These are phyloP conservation scores for Dendrophyllia cribrosa DNA, from an alignment of 64 coral and sea anemone species.

Conservation along the genomic window DNA sequence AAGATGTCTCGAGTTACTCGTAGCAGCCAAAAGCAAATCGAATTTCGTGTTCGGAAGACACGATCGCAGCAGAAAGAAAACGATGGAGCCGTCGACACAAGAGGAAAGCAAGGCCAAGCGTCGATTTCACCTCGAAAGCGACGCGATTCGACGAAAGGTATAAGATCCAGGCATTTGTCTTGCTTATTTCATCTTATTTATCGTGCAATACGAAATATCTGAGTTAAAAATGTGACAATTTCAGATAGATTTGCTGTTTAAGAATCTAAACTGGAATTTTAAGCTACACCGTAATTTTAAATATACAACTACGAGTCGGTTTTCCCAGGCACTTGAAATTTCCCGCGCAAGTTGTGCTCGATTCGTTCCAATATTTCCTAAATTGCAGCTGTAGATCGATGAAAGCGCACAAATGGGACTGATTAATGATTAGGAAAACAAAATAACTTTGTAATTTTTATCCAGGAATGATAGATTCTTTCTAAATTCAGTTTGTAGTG, in stretches of 20 bases:
- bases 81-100: slow-evolving; percentile 4
- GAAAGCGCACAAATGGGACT: too few species aligned
- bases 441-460: neutral
- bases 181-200: slow-evolving; percentile 4
- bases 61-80: slow-evolving; percentile 51
- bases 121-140: slow-evolving; percentile 65
- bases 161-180: neutral
- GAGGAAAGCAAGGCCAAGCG: neutral
- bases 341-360: neutral
- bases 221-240: neutral
- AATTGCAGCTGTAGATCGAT: neutral
- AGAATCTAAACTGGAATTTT: neutral
- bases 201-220: neutral
- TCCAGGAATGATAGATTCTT: neutral
- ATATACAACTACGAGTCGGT: neutral
- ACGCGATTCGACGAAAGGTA: slow-evolving; percentile 42
- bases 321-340: neutral
- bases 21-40: slow-evolving; percentile 63
- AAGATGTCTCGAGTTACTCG: slow-evolving; percentile 71
- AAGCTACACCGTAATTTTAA: neutral
- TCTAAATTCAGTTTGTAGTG: neutral
- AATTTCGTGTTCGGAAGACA: slow-evolving; percentile 67
- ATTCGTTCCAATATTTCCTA: too few species aligned
- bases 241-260: neutral
- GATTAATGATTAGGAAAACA: neutral